Base-by-base conservation (phyloP, 2,888 invertebrate species). In the Drosophila aldrichi region DNA sequence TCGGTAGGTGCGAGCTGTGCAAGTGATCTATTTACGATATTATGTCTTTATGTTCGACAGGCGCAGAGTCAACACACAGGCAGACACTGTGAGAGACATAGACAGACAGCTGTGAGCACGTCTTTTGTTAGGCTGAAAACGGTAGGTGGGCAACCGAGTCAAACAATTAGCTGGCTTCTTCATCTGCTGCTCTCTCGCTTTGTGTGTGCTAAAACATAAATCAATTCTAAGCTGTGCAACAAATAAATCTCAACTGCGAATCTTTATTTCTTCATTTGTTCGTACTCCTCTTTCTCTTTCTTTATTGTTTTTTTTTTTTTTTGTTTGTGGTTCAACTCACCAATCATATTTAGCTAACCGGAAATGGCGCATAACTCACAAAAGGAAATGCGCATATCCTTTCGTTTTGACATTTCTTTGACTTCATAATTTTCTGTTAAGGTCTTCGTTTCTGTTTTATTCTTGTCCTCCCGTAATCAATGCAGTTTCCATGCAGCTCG, bases 351-450 rank as follows among this genome's bases (percentile, higher is more conserved):
- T 89, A 84, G 84, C 74, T 52, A 86, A 83, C 79, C 90, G 90
- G 88, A 90, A 80, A 71, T 78, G 76, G 88, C 65, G 72, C 90
- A 88, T 88, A 88, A 88, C 83, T 90, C 87, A 88, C 80, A 70
- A 79, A 90, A 88, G 88, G 88, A 88, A 88, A 87, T 86, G 84
- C 86, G 71, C 80, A 88, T 88, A 88, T 88, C 90, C 88, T 88
- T 88, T 88, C 64, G 69, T 67, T 77, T 81, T 87, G 84, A 88
- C 86, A 85, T 85, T 88, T 89, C 78, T 69, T 64, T 77, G 69
- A 79, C 77, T 81, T 71, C 77, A 70, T 74, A 75, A 75, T 79
- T 77, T 74, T 68, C 25, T 68, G 57, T 59, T 34, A 9, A 43
- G 56, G 56, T 20, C 12, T 20, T 43, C 32, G 40, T 40, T 18